These are phyloP conservation scores for Ophion ellenae DNA, from an alignment of 2,888 invertebrate species.

Conservation along the genomic window DNA sequence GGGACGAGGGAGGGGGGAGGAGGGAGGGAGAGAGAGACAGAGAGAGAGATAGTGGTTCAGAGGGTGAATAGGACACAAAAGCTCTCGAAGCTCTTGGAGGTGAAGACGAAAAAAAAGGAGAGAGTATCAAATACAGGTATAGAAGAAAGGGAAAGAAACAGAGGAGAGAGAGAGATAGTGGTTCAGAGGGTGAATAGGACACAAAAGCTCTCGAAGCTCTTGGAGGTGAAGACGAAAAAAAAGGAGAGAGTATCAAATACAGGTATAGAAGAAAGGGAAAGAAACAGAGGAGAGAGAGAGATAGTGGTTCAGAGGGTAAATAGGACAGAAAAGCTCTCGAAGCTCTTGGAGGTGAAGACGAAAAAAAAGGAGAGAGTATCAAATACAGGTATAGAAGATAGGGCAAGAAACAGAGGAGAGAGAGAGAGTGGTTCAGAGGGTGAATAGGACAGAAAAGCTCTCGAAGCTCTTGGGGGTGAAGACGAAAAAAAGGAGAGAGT, in stretches of 20 bases:
- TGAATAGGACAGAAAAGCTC: slow-evolving; percentile 49
- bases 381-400: slow-evolving; percentile 33
- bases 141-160: slow-evolving; percentile 17
- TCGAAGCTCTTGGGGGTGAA: slow-evolving; percentile 42
- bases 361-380: slow-evolving; percentile 23
- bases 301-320: too few relatives aligned
- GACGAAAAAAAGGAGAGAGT: slow-evolving; percentile 11
- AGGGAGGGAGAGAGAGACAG: slow-evolving; percentile 25
- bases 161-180: too few relatives aligned
- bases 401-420: slow-evolving; percentile 9
- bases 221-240: slow-evolving; percentile 14
- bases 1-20: slow-evolving; percentile 23
- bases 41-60: slow-evolving; percentile 6
- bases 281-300: background rate
- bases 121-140: slow-evolving; percentile 44
- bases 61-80: slow-evolving; percentile 28
- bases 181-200: background rate
- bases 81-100: slow-evolving; percentile 53
- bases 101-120: background rate
- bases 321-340: slow-evolving; percentile 51
- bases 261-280: slow-evolving; percentile 29
- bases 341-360: slow-evolving; percentile 38
- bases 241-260: slow-evolving; percentile 39
- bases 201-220: slow-evolving; percentile 56
- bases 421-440: too few relatives aligned